Percentiles rank a stretch among this genome's conserved stretches.
These are phyloP conservation scores for Scarus forsteni DNA, from an alignment of 2,797 vertebrate genomes.

Conservation along the genomic window DNA sequence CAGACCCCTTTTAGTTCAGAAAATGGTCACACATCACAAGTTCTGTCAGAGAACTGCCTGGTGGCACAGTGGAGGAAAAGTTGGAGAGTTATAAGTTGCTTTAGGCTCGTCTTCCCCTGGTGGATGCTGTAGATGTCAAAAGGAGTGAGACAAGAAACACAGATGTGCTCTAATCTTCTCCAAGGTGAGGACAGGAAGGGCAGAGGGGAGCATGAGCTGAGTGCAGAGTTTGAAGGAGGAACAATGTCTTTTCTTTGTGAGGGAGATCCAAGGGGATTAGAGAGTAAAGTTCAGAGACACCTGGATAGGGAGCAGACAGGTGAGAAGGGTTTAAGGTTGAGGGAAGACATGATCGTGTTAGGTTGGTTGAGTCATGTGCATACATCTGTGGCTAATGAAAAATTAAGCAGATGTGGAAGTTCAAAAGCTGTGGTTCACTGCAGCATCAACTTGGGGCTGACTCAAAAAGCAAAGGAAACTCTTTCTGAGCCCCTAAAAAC, in stretches of 20 bases:
- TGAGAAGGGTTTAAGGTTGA: neutral
- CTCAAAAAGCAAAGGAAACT: too few relatives aligned
- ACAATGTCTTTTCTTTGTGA: neutral
- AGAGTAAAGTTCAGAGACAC: neutral
- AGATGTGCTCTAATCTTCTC: constrained; percentile 18
- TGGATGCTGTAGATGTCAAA: constrained; percentile 11
- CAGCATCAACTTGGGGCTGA: too few relatives aligned
- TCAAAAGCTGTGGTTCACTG: too few relatives aligned
- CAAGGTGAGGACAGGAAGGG: neutral
- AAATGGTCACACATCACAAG: constrained; percentile 9
- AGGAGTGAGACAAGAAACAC: constrained; percentile 8
- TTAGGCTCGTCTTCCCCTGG: neutral
- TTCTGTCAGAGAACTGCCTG: constrained; percentile 14
- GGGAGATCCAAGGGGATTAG: neutral
- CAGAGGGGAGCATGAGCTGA: neutral
- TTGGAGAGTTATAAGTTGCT: neutral
- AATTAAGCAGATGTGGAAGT: too few relatives aligned
- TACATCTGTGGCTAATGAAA: too few relatives aligned
- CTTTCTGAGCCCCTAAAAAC: too few relatives aligned
- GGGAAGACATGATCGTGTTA: neutral
- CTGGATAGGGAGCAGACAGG: neutral
- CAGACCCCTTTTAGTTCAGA: neutral
- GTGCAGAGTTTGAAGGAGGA: constrained; percentile 1
- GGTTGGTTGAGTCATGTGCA: neutral
- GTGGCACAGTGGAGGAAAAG: neutral